Base-by-base conservation (phyloP, 2,888 invertebrate genomes). In the Spatulosminthurus flaviceps region DNA sequence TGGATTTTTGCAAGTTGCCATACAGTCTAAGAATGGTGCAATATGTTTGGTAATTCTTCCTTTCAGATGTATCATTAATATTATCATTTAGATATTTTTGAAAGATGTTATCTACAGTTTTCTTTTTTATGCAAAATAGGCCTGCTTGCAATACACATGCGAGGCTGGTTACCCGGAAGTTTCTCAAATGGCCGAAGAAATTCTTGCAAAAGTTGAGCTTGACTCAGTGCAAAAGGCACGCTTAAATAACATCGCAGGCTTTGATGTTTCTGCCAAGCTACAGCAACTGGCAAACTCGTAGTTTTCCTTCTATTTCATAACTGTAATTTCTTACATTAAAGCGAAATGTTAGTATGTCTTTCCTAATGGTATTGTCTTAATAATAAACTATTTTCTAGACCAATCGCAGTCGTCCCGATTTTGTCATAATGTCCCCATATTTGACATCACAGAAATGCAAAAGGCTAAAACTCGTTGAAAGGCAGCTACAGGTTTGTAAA, bases 151-250 rank as follows among this genome's bases (percentile, higher is more conserved):
- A 81, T 92, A 92, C 86, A 89, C 90, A 79, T 87, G 88, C 0
- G 91, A 91, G 70, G 88, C 88, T 84, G 91, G 90, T 29, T 90
- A 90, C 82, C 86, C 88, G 21, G 89, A 90, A 85, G 86, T 87
- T 4, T 85, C 84, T n/a, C 66, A 85, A 16, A 87, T 91, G 84
- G 90, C 89, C 4, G 86, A 86, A 34, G 86, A 86, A 29, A 78
- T 87, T 1, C 76, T 76, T 22, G 77, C 78, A 11, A 82, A 82
- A 29, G 72, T 87, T 5, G 72, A 79, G 29, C 82, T 92, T 1
- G 89, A 89, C 79, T 88, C 89, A 82, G 86, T 85, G 5, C 89
- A 91, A 86, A 84, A 89, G 73, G 86, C 87, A 16, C 89, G 88
- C 85, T 87, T 92, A 29, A 87, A 88, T 42, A 88, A 88, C 82